Base-by-base conservation (phyloP, 2,113 vertebrate species). In the Cynocephalus volans region DNA sequence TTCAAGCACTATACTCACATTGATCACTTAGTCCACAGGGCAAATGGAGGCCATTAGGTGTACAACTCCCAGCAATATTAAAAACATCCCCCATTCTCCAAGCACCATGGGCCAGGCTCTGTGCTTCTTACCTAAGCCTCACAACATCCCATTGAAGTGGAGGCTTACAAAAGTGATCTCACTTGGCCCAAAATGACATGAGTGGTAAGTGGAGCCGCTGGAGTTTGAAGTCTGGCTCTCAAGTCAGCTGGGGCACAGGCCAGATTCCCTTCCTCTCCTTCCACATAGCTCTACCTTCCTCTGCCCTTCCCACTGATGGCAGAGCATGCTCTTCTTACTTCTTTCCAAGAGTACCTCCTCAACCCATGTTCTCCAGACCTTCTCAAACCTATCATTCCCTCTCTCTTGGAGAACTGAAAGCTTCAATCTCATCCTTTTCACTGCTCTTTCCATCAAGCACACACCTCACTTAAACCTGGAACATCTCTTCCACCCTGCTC, bases 281-380 rank as follows among this genome's bases (percentile, higher is more conserved):
- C 28, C 6, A 81, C 58, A 88, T 12, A 28, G 70, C 21, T 79
- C 13, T 10, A 7, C 31, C 31, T 60, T 77, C 62, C 52, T 56
- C 24, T 9, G 5, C 79, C 36, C 76, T 41, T 62, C 41, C 52
- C 8, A 3, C 65, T n/a, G 4, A 41, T 1, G 1, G 60, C 76
- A 81, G 48, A 76, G 21, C 6, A 33, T 4, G 15, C 8, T 90
- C 84, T 45, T 75, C 77, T 19, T 73, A 15, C 67, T 65, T 36
- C 60, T 88, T 26, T 50, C 73, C 65, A 9, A n/a, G 41, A 86
- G 50, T 31, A n/a, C 28, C 67, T 79, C 70, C 83, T 93, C 58
- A 10, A 48, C 45, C 45, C 75, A 56, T 2, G 1, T 21, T 41
- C 62, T 41, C 69, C 21, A 85, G 50, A 31, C 64, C 45, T 41